A percentile compares a stretch with the other conserved stretches of the same genome.
Evolutionary conservation across 2,113 vertebrate genomes (phyloP).

Genomic region (Eretmochelys imbricata): DNA sequence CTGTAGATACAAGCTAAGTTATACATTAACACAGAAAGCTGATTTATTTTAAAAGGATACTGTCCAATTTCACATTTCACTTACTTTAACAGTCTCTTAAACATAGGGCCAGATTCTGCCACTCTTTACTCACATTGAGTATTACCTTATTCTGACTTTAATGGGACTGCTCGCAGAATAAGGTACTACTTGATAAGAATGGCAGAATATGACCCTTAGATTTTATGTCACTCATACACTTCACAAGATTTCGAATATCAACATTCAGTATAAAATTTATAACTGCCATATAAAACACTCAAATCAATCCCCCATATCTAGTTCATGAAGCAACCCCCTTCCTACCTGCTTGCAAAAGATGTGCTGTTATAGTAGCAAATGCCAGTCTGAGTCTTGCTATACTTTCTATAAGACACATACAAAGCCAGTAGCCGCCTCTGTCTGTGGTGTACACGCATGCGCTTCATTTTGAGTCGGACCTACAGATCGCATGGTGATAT

Average conservation of each 20-base stretch:
- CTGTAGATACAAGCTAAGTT: background rate
- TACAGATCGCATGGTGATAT: background rate
- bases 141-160: background rate
- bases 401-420: background rate
- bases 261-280: background rate
- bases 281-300: background rate
- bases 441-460: background rate
- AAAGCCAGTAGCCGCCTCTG: background rate
- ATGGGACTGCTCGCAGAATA: background rate
- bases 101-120: background rate
- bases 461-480: background rate
- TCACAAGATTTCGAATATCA: background rate
- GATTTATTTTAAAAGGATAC: background rate
- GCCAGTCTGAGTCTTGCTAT: background rate
- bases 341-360: background rate
- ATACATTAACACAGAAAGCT: background rate
- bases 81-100: background rate
- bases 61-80: background rate
- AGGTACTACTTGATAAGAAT: background rate
- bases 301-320: background rate
- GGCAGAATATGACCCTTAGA: background rate
- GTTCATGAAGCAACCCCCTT: background rate
- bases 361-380: background rate
- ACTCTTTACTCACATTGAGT: background rate
- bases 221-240: background rate